Evolutionary conservation across 2,888 invertebrate genomes (phyloP).

Genomic region (Noctua comes): DNA sequence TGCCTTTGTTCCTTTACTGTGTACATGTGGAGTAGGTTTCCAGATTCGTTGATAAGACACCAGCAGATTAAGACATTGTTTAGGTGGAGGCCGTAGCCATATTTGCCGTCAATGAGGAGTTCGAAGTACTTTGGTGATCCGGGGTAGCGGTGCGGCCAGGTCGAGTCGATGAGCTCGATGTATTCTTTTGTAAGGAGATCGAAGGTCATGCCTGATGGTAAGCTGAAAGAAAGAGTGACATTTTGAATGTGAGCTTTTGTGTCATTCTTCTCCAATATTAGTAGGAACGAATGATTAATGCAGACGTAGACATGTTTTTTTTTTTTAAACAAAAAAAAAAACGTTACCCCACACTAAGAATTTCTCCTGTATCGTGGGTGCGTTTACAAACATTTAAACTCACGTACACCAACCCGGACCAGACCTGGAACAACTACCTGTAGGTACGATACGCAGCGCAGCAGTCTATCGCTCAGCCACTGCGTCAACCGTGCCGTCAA

Average conservation of each 20-base stretch:
- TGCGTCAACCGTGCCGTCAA: no score
- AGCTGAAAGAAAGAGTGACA: constrained; percentile 63
- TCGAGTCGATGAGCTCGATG: constrained; percentile 70
- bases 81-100: constrained; percentile 76
- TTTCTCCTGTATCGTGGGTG: no score
- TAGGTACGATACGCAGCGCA: no score
- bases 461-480: no score
- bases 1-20: constrained; percentile 76
- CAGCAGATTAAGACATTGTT: constrained; percentile 72
- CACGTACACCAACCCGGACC: no score
- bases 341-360: no score
- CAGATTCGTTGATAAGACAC: constrained; percentile 77
- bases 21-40: constrained; percentile 77
- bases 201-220: constrained; percentile 69
- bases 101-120: constrained; percentile 73
- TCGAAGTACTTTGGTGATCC: constrained; percentile 73
- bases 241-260: not conserved
- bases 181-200: constrained; percentile 70
- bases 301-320: no score
- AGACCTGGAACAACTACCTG: no score
- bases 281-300: no score
- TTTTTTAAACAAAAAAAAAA: no score
- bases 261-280: no score
- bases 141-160: constrained; percentile 77
- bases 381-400: no score